Evolutionary conservation across 2,797 vertebrate genomes (phyloP).

Genomic region (Enteromius anoplus): DNA sequence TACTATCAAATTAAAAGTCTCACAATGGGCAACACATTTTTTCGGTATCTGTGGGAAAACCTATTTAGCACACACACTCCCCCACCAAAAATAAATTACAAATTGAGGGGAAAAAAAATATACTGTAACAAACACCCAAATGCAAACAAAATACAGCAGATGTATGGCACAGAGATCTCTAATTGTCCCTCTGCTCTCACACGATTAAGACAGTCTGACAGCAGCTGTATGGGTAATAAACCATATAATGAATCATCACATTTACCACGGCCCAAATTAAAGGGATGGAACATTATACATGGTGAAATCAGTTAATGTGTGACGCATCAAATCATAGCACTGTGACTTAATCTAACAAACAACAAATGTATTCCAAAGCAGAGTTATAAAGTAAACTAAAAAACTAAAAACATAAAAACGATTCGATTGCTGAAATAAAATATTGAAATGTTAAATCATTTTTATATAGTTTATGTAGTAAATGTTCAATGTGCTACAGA

Average conservation of each 20-base stretch:
- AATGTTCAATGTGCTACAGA: too few relatives aligned
- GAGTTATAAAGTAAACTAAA: not conserved
- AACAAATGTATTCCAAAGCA: not conserved
- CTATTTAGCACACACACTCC: slow-evolving; percentile 33
- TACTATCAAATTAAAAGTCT: slow-evolving; percentile 70
- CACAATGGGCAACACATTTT: slow-evolving; percentile 57
- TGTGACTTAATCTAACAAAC: slow-evolving; percentile 10
- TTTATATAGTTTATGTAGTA: too few relatives aligned
- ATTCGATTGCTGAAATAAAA: not conserved
- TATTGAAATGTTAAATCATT: not conserved
- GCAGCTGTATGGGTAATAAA: slow-evolving; percentile 19
- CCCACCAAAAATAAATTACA: not conserved
- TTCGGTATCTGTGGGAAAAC: slow-evolving; percentile 77
- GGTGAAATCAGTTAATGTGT: slow-evolving; percentile 26
- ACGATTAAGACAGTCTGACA: slow-evolving; percentile 25
- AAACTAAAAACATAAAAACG: not conserved
- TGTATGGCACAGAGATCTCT: not conserved
- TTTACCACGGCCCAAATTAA: slow-evolving; percentile 6
- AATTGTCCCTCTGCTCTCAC: not conserved
- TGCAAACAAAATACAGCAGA: not conserved
- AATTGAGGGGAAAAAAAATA: not conserved
- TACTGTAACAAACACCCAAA: slow-evolving; percentile 1
- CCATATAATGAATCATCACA: not conserved
- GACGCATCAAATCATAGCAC: not conserved
- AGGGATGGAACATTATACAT: not conserved